phyloP scores from a whole-genome alignment of 2,113 vertebrate species.

The Rattus norvegicus region DNA sequence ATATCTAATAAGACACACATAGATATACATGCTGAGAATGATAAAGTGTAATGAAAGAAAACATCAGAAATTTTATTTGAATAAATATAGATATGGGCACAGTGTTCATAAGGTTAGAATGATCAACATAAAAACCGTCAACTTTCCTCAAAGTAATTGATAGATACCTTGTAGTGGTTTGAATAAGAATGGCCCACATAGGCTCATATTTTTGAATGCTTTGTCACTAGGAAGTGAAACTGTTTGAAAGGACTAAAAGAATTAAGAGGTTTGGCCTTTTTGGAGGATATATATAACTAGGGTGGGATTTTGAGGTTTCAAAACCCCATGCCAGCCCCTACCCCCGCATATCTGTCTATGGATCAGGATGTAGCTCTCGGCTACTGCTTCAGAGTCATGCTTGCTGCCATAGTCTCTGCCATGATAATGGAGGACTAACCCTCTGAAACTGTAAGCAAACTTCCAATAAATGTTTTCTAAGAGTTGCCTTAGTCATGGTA shows the following conservation, averaged over 20 bases:
- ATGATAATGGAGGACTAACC: not conserved
- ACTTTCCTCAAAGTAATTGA: slow-evolving; percentile 5
- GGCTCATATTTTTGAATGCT: not conserved
- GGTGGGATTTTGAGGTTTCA: not conserved
- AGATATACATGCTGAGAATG: not conserved
- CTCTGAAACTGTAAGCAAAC: not conserved
- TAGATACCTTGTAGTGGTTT: not conserved
- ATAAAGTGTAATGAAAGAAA: slow-evolving; percentile 14
- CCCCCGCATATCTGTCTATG: not conserved
- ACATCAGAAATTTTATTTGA: not conserved
- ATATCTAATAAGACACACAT: slow-evolving; percentile 26
- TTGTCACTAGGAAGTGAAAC: not conserved
- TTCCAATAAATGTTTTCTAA: not conserved
- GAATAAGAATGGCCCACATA: not conserved
- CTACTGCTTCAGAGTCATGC: not conserved
- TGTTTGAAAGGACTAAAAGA: not conserved
- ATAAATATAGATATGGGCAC: not conserved
- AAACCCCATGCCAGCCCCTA: too few relatives aligned
- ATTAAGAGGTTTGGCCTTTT: not conserved
- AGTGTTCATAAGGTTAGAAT: not conserved
- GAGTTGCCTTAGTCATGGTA: not conserved
- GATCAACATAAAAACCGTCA: not conserved
- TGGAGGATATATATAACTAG: not conserved
- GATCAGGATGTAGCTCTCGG: not conserved
- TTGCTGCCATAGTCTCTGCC: not conserved